Percentiles rank a stretch among this genome's conserved stretches.
Conservation (phyloP, 2,888 invertebrate species). For the Cheilosia variabilis region DNA sequence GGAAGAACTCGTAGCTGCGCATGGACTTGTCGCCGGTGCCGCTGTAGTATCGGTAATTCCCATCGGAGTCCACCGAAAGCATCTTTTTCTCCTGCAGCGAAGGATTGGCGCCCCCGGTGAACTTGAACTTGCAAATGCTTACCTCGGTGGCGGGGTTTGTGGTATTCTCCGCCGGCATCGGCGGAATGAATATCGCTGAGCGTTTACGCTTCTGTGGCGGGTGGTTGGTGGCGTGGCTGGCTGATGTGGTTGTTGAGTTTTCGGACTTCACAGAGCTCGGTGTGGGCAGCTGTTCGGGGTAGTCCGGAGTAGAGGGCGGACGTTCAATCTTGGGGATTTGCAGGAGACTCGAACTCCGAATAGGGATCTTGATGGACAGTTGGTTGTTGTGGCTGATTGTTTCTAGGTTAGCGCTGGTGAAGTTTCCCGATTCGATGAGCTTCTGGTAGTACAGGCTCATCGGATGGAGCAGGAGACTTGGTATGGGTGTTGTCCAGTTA, state of each 20-base stretch:
- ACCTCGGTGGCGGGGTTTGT: constrained; percentile 93
- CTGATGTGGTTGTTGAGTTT: constrained; percentile 84
- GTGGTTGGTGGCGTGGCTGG: constrained; percentile 56
- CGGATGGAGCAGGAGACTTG: constrained; percentile 89
- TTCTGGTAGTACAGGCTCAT: constrained; percentile 91
- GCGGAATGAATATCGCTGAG: constrained; percentile 93
- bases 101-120: constrained; percentile 95
- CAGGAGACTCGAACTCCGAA: constrained; percentile 79
- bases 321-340: constrained; percentile 77
- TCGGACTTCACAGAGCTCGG: constrained; percentile 83
- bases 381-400: constrained; percentile 84
- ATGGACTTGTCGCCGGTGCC: constrained; percentile 93
- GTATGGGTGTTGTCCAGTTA: constrained; percentile 84
- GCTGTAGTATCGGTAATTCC: constrained; percentile 94
- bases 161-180: constrained; percentile 90
- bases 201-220: constrained; percentile 89
- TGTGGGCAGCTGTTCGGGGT: constrained; percentile 79
- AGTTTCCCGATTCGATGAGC: constrained; percentile 85
- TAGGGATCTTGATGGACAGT: constrained; percentile 81
- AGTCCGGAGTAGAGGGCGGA: constrained; percentile 69
- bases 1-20: constrained; percentile 90
- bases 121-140: constrained; percentile 96
- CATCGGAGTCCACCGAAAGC: constrained; percentile 94
- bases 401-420: constrained; percentile 81
- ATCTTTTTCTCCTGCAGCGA: constrained; percentile 95